Base-by-base conservation (phyloP, 2,113 vertebrate genomes). In the Periophthalmodon schlosseri region DNA sequence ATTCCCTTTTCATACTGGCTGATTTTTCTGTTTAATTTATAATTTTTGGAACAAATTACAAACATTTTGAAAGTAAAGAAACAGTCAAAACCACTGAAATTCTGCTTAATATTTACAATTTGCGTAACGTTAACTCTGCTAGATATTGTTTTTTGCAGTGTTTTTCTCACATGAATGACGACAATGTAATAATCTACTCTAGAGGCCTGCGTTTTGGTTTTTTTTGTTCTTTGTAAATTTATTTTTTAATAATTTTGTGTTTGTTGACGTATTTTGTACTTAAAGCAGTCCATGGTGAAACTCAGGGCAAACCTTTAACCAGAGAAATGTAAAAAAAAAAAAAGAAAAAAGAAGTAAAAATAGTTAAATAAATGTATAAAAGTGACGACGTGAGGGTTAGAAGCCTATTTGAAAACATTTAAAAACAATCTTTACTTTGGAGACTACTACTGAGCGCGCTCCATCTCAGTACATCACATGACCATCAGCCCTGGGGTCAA, bases 291-390 rank as follows among this genome's bases (percentile, higher is more conserved):
- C 82, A 78, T 84, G 85, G 86, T 90, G 83, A 39, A 89, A 93
- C 93, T 94, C 93, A 94, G 93, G 93, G 93, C 88, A 63, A 91
- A 24, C 54, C 69, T 78, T 69, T 70, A 74, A 68, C 76, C 79
- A 78, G 83, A 80, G 69, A 47, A 21, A 21, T 86, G 73, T 86
- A 83, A 85, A 85, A 87, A 77, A 71, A 79, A 88, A 75, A 86
- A 79, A 84, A 24, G 4, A 14, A 60, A 24, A 88, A 75, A 86
- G 78, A 84, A 24, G 4, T 4, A 60, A 24, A 15, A 28, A 60
- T 6, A 60, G 3, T 56, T 5, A 60, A 60, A 60, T 24, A 58
- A 24, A 12, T 83, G 16, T 84, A 86, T 88, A 28, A 86, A 86
- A 86, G 79, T 63, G 11, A 61, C 14, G 79, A 91, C 81, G 44